phyloP scores from a whole-genome alignment of 2,113 vertebrate species.

The Gobius niger region DNA sequence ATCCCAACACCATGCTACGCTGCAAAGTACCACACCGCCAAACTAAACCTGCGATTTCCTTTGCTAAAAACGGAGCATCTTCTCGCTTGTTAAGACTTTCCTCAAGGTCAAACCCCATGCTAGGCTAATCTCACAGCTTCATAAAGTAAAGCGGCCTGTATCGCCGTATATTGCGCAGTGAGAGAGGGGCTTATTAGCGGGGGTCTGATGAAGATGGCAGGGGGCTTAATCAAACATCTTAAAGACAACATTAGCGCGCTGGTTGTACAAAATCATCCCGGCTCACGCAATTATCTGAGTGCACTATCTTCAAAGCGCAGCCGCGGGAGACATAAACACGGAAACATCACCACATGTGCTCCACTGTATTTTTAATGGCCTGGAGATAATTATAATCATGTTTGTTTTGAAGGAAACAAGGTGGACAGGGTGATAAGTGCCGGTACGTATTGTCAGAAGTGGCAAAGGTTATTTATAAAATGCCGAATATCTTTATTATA shows the following conservation, averaged over 20 bases:
- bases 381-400: not conserved
- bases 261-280: slow-evolving; percentile 24
- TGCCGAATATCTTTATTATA: no score
- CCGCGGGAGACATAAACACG: not conserved
- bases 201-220: slow-evolving; percentile 39
- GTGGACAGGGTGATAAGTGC: not conserved
- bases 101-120: slow-evolving; percentile 61
- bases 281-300: not conserved
- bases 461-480: not conserved
- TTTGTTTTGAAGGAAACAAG: not conserved
- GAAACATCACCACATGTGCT: not conserved
- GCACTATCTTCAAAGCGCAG: not conserved
- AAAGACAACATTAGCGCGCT: slow-evolving; percentile 34
- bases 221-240: slow-evolving; percentile 43
- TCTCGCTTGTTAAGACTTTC: slow-evolving; percentile 53
- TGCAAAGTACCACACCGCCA: no score
- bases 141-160: slow-evolving; percentile 46
- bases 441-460: not conserved
- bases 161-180: not conserved
- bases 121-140: slow-evolving; percentile 38
- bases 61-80: slow-evolving; percentile 38
- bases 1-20: no score
- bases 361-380: not conserved
- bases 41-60: not conserved
- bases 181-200: slow-evolving; percentile 31